Evolutionary conservation across 2,888 invertebrate genomes (phyloP).

Genomic region (Tridacna gigas): DNA sequence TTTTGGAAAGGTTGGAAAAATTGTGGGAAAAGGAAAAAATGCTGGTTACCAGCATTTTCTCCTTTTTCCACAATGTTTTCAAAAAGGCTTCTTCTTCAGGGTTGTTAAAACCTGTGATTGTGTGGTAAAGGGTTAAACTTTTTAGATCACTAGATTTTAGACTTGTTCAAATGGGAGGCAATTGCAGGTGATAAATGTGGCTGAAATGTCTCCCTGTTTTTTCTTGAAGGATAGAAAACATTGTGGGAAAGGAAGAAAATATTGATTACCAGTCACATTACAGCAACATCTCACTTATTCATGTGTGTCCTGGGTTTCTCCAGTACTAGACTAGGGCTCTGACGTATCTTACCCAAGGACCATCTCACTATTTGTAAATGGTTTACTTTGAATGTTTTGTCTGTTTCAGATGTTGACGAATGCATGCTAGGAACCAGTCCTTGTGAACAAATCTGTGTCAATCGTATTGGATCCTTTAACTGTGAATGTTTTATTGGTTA

Average conservation of each 20-base stretch:
- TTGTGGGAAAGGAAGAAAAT: too few species aligned
- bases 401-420: constrained; percentile 46
- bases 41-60: neutral
- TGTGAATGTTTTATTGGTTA: constrained; percentile 52
- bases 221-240: too few species aligned
- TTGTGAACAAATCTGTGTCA: constrained; percentile 47
- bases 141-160: too few species aligned
- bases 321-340: too few species aligned
- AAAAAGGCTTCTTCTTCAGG: neutral
- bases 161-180: too few species aligned
- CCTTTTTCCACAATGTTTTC: neutral
- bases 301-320: too few species aligned
- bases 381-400: neutral
- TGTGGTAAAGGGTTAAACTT: neutral
- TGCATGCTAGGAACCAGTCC: constrained; percentile 8
- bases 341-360: too few species aligned
- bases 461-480: constrained; percentile 47
- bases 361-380: too few species aligned
- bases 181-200: too few species aligned
- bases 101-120: neutral
- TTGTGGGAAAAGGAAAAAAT: neutral
- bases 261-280: too few species aligned
- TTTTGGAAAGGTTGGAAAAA: neutral
- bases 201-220: too few species aligned
- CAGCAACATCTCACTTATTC: too few species aligned